Base-by-base conservation (phyloP, 2,113 vertebrate genomes). In the Pholis gunnellus region DNA sequence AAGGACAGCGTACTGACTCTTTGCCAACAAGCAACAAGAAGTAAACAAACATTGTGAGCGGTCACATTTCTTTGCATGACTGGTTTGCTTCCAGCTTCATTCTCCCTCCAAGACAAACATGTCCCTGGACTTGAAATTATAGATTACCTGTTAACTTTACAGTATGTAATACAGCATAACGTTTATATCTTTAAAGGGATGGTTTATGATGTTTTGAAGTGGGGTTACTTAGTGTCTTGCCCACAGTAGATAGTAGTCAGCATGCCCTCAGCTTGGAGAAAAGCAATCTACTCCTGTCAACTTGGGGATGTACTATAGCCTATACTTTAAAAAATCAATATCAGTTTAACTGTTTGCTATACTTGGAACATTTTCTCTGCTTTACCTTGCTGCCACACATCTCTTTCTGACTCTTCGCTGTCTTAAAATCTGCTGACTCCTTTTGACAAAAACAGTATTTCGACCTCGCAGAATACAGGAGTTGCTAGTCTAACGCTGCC, bases 61-160 rank as follows among this genome's bases (percentile, higher is more conserved):
- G 40, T 72, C 15, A 25, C 40, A 54, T 66, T 74, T 64, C 34
- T 69, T 34, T 31, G 25, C 20, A n/a, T 46, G 44, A 74, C 57
- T 46, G 17, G 13, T 42, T 9, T 50, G 6, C 66, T 87, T 74
- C 15, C 46, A 60, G 52, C 90, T 86, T 87, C 68, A 75, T 79
- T 87, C 22, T 77, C 1, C 25, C 40, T 20, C 36, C 52, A 78
- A 57, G 25, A 40, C 71, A 82, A 84, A 72, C 42, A 75, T 34
- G 4, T 15, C 22, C 7, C 22, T 13, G 0, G 1, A 20, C 29
- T 29, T 34, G 63, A 65, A 0, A 44, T 40, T 40, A 46, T 5
- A 17, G 5, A n/a, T 9, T n/a, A 34, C 38, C 4, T 18, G 9
- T 9, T 38, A 17, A 2, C 9, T 10, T 27, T 4, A 64, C 3